Base-by-base conservation (phyloP, 2,888 invertebrate species). In the Limulus polyphemus region DNA sequence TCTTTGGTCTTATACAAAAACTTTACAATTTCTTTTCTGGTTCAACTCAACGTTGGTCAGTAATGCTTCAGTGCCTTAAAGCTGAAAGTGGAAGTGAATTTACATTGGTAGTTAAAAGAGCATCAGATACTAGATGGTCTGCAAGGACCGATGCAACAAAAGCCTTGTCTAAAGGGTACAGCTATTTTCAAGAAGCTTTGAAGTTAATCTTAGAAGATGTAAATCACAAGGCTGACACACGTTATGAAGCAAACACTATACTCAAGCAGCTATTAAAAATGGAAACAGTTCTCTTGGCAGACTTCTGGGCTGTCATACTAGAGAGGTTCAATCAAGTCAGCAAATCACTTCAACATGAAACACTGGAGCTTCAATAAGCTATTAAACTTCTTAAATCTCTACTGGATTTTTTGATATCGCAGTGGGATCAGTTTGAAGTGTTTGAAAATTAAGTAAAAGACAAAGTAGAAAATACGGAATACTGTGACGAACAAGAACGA, bases 111-210 rank as follows among this genome's bases (percentile, higher is more conserved):
- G 52, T 52, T 16, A 52, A 52, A 52, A 16, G 14, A 10, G 14
- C 17, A 16, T 52, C 52, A 17, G 13, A 52, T 16, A 52, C 52
- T 17, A 52, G 52, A 52, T 52, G 52, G 52, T 52, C 52, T 16
- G 52, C 52, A 14, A 52, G 52, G 17, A 17, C n/a, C 52, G 52
- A 52, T 52, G 52, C 52, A 12, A 16, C 14, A 14, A 17, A 9
- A 52, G 52, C 52, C 17, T 17, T 52, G n/a, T 52, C 17, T 16
- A 52, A 52, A 52, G 52, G 13, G 17, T 52, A 52, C 52, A 52
- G 17, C 17, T 14, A 52, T 16, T 16, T 52, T 52, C n/a, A 52
- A 52, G 17, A 12, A 10, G 52, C 52, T 52, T 52, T 52, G 52
- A 17, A 52, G n/a, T 14, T 16, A 12, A 52, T 52, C 52, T 52